Evolutionary conservation across 2,797 vertebrate genomes (phyloP).

Genomic region (Tamandua tetradactyla): DNA sequence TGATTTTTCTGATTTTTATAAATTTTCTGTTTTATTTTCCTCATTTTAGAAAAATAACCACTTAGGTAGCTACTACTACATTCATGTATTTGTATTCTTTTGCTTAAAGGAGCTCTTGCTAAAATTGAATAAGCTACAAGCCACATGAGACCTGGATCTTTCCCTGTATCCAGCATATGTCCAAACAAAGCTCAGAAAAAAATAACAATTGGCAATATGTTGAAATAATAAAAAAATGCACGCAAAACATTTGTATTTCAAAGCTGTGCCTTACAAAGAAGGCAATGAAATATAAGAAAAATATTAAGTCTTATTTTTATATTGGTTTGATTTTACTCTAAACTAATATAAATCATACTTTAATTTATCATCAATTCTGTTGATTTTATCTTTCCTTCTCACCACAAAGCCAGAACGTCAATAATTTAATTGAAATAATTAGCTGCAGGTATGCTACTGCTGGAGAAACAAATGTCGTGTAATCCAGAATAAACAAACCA

Average conservation of each 20-base stretch:
- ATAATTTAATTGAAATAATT: constrained; percentile 51
- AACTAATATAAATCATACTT: background rate
- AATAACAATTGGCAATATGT: background rate
- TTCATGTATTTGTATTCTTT: background rate
- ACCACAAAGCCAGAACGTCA: background rate
- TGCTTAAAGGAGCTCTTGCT: background rate
- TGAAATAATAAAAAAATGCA: background rate
- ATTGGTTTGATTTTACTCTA: background rate
- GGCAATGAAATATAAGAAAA: background rate
- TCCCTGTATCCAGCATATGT: background rate
- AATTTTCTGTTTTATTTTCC: background rate
- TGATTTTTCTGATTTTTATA: background rate
- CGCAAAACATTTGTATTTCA: background rate
- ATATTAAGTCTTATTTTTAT: background rate
- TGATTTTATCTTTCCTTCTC: background rate
- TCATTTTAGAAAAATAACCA: background rate
- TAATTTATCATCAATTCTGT: constrained; percentile 4
- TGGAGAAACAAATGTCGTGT: background rate
- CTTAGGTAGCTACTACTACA: background rate
- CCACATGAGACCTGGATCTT: background rate
- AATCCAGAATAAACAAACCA: constrained; percentile 34
- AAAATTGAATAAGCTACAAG: background rate
- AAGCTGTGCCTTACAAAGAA: background rate
- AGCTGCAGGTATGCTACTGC: background rate
- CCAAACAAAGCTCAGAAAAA: background rate